Percentiles rank a stretch among this genome's conserved stretches.
Evolutionary conservation across 2,113 vertebrate species (phyloP).

Genomic region (Porphyrio hochstetteri): DNA sequence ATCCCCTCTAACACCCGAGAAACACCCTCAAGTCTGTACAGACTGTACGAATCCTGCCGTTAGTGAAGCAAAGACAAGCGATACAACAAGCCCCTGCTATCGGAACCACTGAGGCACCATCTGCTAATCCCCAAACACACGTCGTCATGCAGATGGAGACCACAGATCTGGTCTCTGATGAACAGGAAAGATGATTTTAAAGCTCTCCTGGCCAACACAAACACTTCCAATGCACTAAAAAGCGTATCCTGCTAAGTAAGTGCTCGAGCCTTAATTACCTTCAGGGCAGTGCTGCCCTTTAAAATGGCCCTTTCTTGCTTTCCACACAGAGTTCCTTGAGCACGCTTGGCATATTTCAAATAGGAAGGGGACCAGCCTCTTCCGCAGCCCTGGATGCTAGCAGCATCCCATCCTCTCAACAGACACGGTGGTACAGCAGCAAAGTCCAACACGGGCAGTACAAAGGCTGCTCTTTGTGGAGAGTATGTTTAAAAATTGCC

Average conservation of each 20-base stretch:
- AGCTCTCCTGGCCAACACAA: not conserved
- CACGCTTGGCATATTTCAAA: not conserved
- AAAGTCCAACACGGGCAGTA: fast-evolving
- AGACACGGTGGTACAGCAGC: not conserved
- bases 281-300: not conserved
- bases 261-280: not conserved
- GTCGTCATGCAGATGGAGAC: not conserved
- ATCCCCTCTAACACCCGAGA: not conserved
- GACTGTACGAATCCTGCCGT: not conserved
- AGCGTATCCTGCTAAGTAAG: not conserved
- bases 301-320: not conserved
- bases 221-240: not conserved
- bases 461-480: not conserved
- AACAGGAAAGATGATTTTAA: not conserved
- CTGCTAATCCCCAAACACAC: not conserved
- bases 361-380: not conserved
- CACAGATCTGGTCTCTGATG: not conserved
- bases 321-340: not conserved
- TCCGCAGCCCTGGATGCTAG: not conserved
- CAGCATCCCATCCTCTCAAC: not conserved
- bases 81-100: not conserved
- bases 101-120: not conserved
- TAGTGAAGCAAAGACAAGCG: not conserved
- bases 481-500: not conserved
- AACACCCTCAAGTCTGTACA: not conserved